Evolutionary conservation across 2,888 invertebrate species (phyloP).

Genomic region (Nomada fucata): DNA sequence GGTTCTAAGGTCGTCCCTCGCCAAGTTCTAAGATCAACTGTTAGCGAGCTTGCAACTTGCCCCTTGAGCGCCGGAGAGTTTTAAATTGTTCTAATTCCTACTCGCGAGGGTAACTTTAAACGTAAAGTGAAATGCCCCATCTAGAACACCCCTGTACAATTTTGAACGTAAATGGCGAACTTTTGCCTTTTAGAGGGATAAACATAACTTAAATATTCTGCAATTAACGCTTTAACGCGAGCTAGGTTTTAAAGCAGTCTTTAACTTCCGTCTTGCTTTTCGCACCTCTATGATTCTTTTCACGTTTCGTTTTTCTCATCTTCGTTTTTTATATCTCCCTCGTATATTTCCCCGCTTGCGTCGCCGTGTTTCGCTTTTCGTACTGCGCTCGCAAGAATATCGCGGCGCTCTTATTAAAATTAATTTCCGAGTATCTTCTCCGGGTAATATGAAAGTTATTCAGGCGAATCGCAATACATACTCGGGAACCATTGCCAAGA

Average conservation of each 20-base stretch:
- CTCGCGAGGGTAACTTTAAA: slow-evolving; percentile 28
- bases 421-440: too few relatives aligned
- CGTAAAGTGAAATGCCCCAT: slow-evolving; percentile 28
- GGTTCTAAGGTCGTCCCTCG: slow-evolving; percentile 7
- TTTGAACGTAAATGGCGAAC: slow-evolving; percentile 3
- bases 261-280: too few relatives aligned
- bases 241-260: too few relatives aligned
- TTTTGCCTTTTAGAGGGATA: not conserved
- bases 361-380: not conserved
- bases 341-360: not conserved
- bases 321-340: too few relatives aligned
- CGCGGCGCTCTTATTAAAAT: not conserved
- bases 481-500: too few relatives aligned
- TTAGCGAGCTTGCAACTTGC: slow-evolving; percentile 22
- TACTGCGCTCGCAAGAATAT: slow-evolving; percentile 13
- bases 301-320: not conserved
- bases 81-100: slow-evolving; percentile 39
- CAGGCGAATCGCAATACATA: too few relatives aligned
- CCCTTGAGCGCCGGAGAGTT: slow-evolving; percentile 1
- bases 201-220: not conserved
- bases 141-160: not conserved
- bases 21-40: slow-evolving; percentile 22
- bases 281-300: not conserved
- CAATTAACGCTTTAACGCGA: not conserved
- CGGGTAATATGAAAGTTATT: too few relatives aligned